Evolutionary conservation across 2,797 vertebrate species (phyloP), one percentile per base, ranked within the genome.

Genomic region (Hydrolagus colliei): DNA sequence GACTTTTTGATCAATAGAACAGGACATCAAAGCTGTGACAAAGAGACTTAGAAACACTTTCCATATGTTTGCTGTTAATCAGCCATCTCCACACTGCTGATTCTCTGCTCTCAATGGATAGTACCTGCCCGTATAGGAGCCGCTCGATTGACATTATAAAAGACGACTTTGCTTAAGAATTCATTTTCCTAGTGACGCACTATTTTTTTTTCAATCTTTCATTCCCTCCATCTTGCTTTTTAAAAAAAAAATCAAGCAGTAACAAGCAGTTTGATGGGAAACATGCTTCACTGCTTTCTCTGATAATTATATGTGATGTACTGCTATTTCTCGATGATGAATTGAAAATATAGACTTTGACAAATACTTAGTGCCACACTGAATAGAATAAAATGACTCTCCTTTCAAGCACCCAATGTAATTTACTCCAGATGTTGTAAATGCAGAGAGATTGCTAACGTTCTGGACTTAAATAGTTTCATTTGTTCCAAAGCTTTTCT

Each of bases 1-100:
- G 86, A 63, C 76, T 78, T 88, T 87, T 68, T 79, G 86, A 90
- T 87, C 77, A 86, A 88, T 86, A 85, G 12, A 86, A 88, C 86
- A 41, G 41, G 27, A 86, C 68, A 74, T 89, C 18, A 59, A 73
- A 75, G 59, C 16, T 52, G 0, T 85, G 0, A 72, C 86, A 87
- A 71, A 87, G 72, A 16, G 80, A 86, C 61, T 86, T 8, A 74
- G 87, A 90, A 86, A 16, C 52, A 87, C 76, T 62, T 86, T 18
- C 32, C 79, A 67, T 27, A 52, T 84, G 16, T 68, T 84, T 84
- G 65, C 32, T 71, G 27, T 84, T 84, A 84, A 84, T 84, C 65
- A 71, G 65, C 32, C 79, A 82, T 18, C 79, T 35, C 79, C 20
- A 32, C 27, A 80, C 61, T 63, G 78, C 63, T 32, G 7, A 62